phyloP scores from a whole-genome alignment of 1,140 invertebrate species.

The Drepana arcuata region DNA sequence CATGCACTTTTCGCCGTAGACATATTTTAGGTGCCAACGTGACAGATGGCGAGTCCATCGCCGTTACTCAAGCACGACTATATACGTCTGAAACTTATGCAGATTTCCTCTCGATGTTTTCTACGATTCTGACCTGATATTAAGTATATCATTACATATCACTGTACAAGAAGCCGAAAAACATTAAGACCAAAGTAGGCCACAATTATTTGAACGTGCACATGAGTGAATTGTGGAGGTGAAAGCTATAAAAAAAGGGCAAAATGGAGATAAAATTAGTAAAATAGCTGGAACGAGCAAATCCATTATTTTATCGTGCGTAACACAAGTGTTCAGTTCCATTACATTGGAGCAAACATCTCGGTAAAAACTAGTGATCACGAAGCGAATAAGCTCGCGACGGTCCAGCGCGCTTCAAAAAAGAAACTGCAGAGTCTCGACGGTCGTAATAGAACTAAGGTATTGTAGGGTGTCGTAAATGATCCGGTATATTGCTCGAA shows the following conservation, averaged over 20 bases:
- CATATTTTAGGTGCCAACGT: too few species aligned
- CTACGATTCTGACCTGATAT: too few species aligned
- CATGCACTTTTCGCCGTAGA: too few species aligned
- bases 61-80: too few species aligned
- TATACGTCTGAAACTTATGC: too few species aligned
- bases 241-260: constrained; percentile 15
- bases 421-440: constrained; percentile 31
- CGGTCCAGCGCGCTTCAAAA: constrained; percentile 39
- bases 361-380: constrained; percentile 50
- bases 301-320: constrained; percentile 24
- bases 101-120: too few species aligned
- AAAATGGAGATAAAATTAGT: constrained; percentile 27
- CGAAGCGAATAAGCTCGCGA: constrained; percentile 19
- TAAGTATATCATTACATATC: constrained; percentile 3
- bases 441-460: constrained; percentile 17
- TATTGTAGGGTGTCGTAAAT: constrained; percentile 40
- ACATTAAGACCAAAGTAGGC: not conserved
- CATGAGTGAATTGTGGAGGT: not conserved
- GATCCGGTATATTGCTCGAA: constrained; percentile 26
- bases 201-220: not conserved
- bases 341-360: constrained; percentile 33
- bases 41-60: too few species aligned
- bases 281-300: constrained; percentile 7
- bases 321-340: constrained; percentile 34
- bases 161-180: not conserved